Conservation (phyloP, 2,888 invertebrate species). For the Pristionchus mayeri region DNA sequence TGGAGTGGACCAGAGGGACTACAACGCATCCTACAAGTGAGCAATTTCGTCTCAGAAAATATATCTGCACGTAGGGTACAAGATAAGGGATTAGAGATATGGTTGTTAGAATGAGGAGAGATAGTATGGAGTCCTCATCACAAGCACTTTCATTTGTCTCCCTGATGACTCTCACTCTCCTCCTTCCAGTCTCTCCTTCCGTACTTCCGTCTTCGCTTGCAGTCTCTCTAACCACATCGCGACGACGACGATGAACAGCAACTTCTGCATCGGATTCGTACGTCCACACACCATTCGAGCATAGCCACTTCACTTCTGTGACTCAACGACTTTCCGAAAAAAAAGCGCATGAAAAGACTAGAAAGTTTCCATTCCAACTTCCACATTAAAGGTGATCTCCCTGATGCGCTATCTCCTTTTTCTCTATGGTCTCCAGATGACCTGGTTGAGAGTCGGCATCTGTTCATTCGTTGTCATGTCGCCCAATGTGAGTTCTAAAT, state of each 20-base stretch:
- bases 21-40: conserved; percentile 7
- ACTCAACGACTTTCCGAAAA: too few species aligned
- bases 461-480: background rate
- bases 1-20: conserved; percentile 11
- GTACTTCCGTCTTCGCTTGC: conserved; percentile 22
- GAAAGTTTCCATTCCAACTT: too few species aligned
- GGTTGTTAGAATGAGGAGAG: background rate
- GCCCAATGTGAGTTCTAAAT: conserved; percentile 35
- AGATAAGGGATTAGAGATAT: too few species aligned
- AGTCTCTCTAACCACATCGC: conserved; percentile 7
- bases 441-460: background rate
- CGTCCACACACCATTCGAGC: too few species aligned
- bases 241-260: conserved; percentile 34
- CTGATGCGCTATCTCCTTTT: conserved; percentile 39
- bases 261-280: conserved; percentile 47
- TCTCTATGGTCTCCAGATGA: conserved; percentile 30
- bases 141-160: too few species aligned
- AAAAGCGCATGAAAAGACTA: too few species aligned
- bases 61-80: too few species aligned
- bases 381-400: conserved; percentile 35
- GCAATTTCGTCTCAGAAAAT: too few species aligned
- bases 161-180: too few species aligned
- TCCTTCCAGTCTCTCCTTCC: conserved; percentile 28
- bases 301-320: too few species aligned
- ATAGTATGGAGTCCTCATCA: too few species aligned